These are phyloP conservation scores for Drosophila bocki DNA, from an alignment of 1,140 invertebrate species.

Conservation along the genomic window DNA sequence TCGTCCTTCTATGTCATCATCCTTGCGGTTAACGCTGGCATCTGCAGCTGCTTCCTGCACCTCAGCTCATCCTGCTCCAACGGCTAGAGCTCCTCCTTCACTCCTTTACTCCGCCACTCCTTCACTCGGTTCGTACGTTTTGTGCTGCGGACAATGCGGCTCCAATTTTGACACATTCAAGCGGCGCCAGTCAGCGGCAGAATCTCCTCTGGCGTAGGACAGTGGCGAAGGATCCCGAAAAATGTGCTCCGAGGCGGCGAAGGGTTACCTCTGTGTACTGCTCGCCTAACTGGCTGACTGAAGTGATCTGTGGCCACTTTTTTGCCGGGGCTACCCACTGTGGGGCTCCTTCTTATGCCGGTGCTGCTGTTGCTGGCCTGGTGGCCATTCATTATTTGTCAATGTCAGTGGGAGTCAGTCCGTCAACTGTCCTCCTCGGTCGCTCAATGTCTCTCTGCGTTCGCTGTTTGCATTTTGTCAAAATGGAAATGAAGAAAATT, in stretches of 20 bases:
- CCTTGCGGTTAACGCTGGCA: constrained; percentile 75
- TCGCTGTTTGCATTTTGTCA: constrained; percentile 80
- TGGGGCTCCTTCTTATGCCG: constrained; percentile 6
- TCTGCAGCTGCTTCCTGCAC: constrained; percentile 62
- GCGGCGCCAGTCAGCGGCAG: constrained; percentile 65
- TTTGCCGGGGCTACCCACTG: constrained; percentile 12
- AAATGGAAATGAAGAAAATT: constrained; percentile 84
- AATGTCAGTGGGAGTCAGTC: constrained; percentile 80
- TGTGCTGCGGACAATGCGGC: constrained; percentile 82
- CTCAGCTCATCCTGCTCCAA: constrained; percentile 29
- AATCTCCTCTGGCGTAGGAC: constrained; percentile 35
- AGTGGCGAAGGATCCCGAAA: constrained; percentile 24
- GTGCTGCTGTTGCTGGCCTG: constrained; percentile 19
- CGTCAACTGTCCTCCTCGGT: constrained; percentile 58
- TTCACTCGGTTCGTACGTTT: constrained; percentile 65
- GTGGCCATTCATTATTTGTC: constrained; percentile 81
- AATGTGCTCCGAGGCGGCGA: constrained; percentile 10
- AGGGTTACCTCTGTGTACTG: constrained; percentile 2
- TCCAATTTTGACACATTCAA: constrained; percentile 83
- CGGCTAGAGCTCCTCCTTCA: constrained; percentile 17
- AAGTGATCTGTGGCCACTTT: constrained; percentile 7
- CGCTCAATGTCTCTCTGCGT: constrained; percentile 11
- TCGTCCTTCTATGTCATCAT: constrained; percentile 42
- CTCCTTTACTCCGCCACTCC: constrained; percentile 18
- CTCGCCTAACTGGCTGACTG: constrained; percentile 15